These are phyloP conservation scores for Athene cunicularia DNA, from an alignment of 2,113 vertebrate species.

Conservation along the genomic window DNA sequence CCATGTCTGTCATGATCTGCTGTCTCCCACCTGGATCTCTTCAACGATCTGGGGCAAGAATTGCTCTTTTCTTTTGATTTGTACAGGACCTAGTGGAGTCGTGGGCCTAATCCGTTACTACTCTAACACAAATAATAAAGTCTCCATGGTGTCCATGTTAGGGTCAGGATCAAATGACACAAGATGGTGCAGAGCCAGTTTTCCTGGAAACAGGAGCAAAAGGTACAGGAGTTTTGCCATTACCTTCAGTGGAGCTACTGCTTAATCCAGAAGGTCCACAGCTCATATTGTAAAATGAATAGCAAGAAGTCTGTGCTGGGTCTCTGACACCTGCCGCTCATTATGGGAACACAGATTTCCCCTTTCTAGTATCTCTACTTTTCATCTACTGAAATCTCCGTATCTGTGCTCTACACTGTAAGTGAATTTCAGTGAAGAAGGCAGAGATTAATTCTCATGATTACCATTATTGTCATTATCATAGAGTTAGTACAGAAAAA, in stretches of 20 bases:
- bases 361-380: not conserved
- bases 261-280: not conserved
- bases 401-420: not conserved
- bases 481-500: not conserved
- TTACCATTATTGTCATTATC: not conserved
- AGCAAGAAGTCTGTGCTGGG: not conserved
- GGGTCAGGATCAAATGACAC: not conserved
- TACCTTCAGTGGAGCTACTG: not conserved
- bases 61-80: not conserved
- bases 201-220: not conserved
- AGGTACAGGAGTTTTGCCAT: not conserved
- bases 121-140: not conserved
- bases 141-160: not conserved
- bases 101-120: not conserved
- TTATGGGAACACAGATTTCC: not conserved
- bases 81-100: not conserved
- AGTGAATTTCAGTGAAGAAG: not conserved
- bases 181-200: not conserved
- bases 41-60: not conserved
- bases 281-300: not conserved
- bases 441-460: not conserved
- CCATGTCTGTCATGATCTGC: not conserved
- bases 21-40: not conserved
- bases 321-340: not conserved
- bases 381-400: not conserved